Base-by-base conservation (phyloP, 2,113 vertebrate species). In the Erythrocercus mccallii region DNA sequence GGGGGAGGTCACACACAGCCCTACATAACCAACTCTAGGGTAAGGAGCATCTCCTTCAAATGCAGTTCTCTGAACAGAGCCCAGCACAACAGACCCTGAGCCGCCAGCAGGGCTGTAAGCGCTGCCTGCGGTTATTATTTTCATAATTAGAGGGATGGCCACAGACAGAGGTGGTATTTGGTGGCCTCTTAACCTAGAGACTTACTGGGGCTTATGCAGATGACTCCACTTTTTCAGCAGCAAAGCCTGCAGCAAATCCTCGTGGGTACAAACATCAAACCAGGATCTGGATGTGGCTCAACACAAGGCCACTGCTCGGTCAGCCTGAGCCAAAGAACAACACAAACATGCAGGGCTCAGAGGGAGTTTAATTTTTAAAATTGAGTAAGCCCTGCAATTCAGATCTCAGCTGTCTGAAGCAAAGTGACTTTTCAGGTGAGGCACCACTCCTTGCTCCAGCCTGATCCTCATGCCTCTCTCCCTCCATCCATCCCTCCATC, bases 201-300 rank as follows among this genome's bases (percentile, higher is more conserved):
- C 40, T 85, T 78, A n/a, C 27, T 54, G 88, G 62, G 87, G 30
- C 92, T 96, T 88, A 85, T 57, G 68, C 45, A 71, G 90, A 93
- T 7, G 11, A 82, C 65, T 94, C 78, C 73, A 45, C 71, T 79
- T 81, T 83, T 86, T 71, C 92, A 90, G 83, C 50, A 19, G 84
- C 37, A 42, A 89, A 92, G 93, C 90, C 94, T 91, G 90, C 95
- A 96, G 91, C 81, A 93, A 96, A 94, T 94, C 72, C 94, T 92
- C 83, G 24, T 69, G 87, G 94, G 97, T 92, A 95, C 54, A 27
- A 92, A 97, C 95, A 98, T 96, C 96, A 97, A 92, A 82, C 83
- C 91, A 90, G 54, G 68, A 85, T 4, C 37, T 86, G 95, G 94
- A 95, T 62, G 76, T 28, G 50, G 79, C 92, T 96, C 95, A 95